phyloP scores from a whole-genome alignment of 2,113 vertebrate species.

The Actenoides lindsayi region DNA sequence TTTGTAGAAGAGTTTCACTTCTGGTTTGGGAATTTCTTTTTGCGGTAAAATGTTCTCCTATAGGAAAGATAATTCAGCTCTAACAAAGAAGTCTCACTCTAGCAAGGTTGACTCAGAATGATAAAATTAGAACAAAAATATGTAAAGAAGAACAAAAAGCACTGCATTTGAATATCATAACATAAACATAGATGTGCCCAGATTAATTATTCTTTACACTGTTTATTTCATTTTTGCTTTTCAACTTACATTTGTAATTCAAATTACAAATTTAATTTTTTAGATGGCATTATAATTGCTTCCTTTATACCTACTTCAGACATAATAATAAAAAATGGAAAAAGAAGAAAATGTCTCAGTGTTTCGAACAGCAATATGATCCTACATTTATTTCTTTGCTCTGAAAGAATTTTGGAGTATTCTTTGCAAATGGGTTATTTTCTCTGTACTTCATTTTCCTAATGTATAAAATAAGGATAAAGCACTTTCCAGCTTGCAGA shows the following conservation, averaged over 20 bases:
- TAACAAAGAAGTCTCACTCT: background rate
- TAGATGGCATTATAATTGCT: background rate
- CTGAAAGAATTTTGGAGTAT: background rate
- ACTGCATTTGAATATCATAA: background rate
- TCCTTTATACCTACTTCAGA: accelerated
- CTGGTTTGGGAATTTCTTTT: background rate
- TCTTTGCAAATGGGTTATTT: background rate
- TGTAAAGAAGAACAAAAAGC: background rate
- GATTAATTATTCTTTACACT: background rate
- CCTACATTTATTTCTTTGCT: background rate
- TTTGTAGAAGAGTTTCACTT: background rate
- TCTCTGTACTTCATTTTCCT: background rate
- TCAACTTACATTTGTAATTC: background rate
- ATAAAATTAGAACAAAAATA: background rate
- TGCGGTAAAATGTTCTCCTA: background rate
- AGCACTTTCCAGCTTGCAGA: background rate
- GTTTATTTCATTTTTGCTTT: background rate
- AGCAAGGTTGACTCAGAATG: background rate
- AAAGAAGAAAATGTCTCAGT: background rate
- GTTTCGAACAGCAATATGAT: background rate
- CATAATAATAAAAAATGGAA: background rate
- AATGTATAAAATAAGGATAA: background rate
- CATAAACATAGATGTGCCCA: accelerated
- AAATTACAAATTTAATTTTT: background rate
- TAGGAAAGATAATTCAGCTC: background rate